These are phyloP conservation scores for Nomia melanderi DNA, from an alignment of 1,140 invertebrate genomes.

Conservation along the genomic window DNA sequence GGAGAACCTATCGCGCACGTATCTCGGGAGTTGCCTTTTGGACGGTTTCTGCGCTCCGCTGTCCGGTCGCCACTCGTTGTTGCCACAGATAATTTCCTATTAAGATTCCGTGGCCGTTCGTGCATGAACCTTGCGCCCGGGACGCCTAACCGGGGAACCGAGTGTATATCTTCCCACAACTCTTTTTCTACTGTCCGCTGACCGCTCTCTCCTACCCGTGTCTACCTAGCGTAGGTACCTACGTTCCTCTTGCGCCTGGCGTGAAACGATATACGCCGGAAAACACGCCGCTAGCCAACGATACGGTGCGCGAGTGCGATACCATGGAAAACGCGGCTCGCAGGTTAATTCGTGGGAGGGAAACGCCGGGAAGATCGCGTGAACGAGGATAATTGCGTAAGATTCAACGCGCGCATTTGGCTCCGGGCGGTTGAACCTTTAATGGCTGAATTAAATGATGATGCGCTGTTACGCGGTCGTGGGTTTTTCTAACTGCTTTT, in stretches of 20 bases:
- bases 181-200: constrained; percentile 9
- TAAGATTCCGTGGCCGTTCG: constrained; percentile 75
- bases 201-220: not conserved
- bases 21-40: constrained; percentile 68
- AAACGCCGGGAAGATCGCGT: too few relatives aligned
- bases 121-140: constrained; percentile 64
- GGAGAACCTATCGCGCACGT: constrained; percentile 68
- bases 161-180: constrained; percentile 11
- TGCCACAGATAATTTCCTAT: constrained; percentile 74
- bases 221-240: constrained; percentile 25
- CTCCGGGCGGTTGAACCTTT: too few relatives aligned
- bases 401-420: not conserved
- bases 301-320: not conserved
- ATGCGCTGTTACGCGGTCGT: too few relatives aligned
- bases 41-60: constrained; percentile 29
- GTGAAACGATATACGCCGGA: constrained; percentile 34
- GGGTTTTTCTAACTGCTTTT: too few relatives aligned
- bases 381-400: not conserved
- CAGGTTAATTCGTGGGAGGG: too few relatives aligned
- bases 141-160: not conserved
- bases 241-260: constrained; percentile 24
- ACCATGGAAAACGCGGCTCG: too few relatives aligned
- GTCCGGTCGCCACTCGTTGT: constrained; percentile 36
- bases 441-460: too few relatives aligned
- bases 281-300: constrained; percentile 20